Conservation (phyloP, 2,797 vertebrate species). For the Catharus ustulatus region DNA sequence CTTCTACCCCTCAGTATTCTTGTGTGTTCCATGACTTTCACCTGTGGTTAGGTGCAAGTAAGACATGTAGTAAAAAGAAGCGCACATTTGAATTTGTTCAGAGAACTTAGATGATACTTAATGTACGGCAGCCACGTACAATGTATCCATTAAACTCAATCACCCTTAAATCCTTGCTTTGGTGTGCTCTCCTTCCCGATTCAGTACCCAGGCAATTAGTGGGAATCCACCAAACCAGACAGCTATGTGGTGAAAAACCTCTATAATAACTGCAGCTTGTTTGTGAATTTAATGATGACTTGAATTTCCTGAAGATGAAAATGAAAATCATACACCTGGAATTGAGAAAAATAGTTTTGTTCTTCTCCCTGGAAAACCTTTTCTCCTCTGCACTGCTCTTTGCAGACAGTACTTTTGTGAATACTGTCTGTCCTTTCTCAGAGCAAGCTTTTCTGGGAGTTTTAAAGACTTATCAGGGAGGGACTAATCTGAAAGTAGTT, state of each 20-base stretch:
- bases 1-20: neutral
- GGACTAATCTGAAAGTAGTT: neutral
- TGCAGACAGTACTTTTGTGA: neutral
- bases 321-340: neutral
- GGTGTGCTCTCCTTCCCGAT: neutral
- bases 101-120: neutral
- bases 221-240: neutral
- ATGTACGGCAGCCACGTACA: neutral
- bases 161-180: neutral
- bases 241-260: neutral
- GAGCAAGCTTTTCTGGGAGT: neutral
- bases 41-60: neutral
- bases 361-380: neutral
- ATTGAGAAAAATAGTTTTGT: neutral
- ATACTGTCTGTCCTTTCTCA: neutral
- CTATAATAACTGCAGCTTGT: neutral
- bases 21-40: neutral
- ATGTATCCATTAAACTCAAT: neutral
- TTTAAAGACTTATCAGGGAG: neutral
- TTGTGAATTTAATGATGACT: neutral
- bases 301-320: neutral
- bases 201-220: neutral
- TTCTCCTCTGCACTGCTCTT: neutral
- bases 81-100: neutral
- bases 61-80: neutral